A percentile compares a stretch with the other conserved stretches of the same genome.
These are phyloP conservation scores for Ichneumoninae sp. DNA, from an alignment of 2,888 invertebrate species.

Conservation along the genomic window DNA sequence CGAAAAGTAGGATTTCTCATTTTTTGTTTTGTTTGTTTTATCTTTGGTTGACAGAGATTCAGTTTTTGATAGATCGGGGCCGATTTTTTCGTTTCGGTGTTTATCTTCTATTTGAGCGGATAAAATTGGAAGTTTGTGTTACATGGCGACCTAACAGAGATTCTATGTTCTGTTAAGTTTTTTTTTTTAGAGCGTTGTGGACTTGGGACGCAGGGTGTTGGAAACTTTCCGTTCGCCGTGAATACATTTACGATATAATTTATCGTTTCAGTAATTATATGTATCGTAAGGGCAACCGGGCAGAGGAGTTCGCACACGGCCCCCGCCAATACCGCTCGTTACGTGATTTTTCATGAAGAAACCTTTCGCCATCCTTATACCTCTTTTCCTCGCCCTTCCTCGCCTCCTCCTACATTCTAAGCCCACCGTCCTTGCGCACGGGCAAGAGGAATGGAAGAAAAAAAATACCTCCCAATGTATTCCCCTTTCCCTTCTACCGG, in stretches of 20 bases:
- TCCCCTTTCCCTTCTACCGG: conserved; percentile 66
- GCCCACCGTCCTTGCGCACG: conserved; percentile 62
- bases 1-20: not conserved
- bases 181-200: not conserved
- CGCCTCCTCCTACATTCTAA: conserved; percentile 33
- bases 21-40: not conserved
- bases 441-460: conserved; percentile 9
- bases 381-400: conserved; percentile 50
- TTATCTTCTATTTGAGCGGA: not conserved
- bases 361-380: conserved; percentile 44
- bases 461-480: conserved; percentile 53
- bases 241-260: not conserved
- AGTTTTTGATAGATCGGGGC: not conserved
- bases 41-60: not conserved
- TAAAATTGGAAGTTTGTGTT: not conserved
- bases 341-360: conserved; percentile 51
- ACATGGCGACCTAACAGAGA: not conserved
- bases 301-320: conserved; percentile 11
- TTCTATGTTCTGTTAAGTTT: conserved; percentile 8
- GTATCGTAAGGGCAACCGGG: conserved; percentile 26
- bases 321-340: conserved; percentile 39
- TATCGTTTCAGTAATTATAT: conserved; percentile 16
- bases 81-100: not conserved
- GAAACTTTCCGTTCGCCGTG: conserved; percentile 1
- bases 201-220: not conserved